Evolutionary conservation across 2,113 vertebrate species (phyloP).

Genomic region (Camelus bactrianus): DNA sequence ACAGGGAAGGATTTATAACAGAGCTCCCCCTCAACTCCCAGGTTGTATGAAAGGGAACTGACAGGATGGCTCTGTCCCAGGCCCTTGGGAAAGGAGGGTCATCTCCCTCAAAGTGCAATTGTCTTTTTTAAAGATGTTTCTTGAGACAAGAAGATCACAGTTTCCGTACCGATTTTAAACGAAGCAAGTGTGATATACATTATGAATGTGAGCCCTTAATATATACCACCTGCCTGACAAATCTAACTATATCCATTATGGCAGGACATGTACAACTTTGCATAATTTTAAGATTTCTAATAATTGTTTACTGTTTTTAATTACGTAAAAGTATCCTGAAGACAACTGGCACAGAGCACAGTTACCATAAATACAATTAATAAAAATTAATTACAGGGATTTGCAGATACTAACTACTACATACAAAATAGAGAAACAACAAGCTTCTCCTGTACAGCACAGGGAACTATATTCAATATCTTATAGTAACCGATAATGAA

Average conservation of each 20-base stretch:
- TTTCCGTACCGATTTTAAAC: conserved; percentile 10
- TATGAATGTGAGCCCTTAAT: background rate
- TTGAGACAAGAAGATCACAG: background rate
- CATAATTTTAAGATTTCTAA: conserved; percentile 9
- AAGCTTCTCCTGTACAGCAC: no score
- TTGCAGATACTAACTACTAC: no score
- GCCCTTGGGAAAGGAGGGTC: background rate
- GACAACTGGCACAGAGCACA: background rate
- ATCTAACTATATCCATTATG: background rate
- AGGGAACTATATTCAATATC: no score
- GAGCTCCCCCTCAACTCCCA: background rate
- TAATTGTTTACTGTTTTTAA: conserved; percentile 18
- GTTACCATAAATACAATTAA: background rate
- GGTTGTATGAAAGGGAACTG: background rate
- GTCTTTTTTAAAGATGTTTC: conserved; percentile 19
- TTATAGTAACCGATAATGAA: no score
- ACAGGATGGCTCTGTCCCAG: background rate
- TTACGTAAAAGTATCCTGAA: background rate
- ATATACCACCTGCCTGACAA: background rate
- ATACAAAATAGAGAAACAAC: no score
- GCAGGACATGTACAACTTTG: background rate
- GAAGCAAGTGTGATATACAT: background rate
- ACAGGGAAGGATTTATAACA: conserved; percentile 5
- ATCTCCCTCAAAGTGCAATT: background rate
- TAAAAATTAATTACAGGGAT: background rate